phyloP scores from a whole-genome alignment of 37 sponge, comb jelly and placozoan species.

The Petrosia ficiformis region DNA sequence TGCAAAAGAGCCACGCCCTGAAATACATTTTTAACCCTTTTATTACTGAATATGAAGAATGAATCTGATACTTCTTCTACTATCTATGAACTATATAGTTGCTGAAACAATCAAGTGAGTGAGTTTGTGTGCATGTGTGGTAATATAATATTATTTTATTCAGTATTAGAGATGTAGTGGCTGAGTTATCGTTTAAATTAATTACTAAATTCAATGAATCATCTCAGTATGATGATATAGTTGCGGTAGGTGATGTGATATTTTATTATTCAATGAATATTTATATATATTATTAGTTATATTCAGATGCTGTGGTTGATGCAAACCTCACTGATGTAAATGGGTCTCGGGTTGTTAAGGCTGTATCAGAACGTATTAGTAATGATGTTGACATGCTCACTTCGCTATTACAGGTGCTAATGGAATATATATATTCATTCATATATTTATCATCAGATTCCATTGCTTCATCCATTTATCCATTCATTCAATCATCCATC shows the following conservation, averaged over 20 bases:
- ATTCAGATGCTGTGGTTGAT: background rate
- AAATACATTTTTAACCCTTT: too few relatives aligned
- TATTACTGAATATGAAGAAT: too few relatives aligned
- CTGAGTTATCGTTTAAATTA: slow-evolving; percentile 66
- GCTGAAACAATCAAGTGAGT: background rate
- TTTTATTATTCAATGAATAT: background rate
- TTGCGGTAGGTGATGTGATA: too few relatives aligned
- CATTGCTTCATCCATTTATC: too few relatives aligned
- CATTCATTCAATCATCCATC: too few relatives aligned
- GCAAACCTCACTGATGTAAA: background rate
- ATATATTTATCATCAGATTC: too few relatives aligned
- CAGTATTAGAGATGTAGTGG: slow-evolving; percentile 11
- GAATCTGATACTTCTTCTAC: background rate
- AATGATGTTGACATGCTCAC: background rate
- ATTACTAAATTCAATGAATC: slow-evolving; percentile 88
- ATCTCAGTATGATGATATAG: too few relatives aligned
- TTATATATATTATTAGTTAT: background rate
- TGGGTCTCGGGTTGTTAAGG: background rate
- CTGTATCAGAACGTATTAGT: background rate
- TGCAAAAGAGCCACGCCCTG: background rate
- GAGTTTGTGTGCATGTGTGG: background rate
- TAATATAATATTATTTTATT: background rate
- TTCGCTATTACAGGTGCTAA: background rate
- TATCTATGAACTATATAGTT: background rate
- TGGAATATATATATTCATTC: too few relatives aligned